Percentiles rank a stretch among this genome's conserved stretches.
Conservation (phyloP, 2,888 invertebrate species). For the Stenolophus ochropezus region DNA sequence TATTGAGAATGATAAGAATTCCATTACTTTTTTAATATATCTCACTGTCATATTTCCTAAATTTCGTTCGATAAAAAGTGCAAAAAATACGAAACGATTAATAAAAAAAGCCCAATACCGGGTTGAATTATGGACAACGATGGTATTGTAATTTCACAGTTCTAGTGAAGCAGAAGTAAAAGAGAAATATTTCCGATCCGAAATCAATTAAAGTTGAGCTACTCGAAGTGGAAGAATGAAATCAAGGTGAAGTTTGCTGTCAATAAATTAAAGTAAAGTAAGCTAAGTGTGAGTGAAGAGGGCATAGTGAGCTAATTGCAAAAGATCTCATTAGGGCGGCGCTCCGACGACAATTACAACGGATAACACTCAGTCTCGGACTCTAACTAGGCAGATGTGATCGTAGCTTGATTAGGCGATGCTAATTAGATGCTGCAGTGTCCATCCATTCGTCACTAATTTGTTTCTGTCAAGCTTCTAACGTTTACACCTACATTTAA, state of each 20-base stretch:
- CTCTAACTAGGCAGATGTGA: conserved; percentile 54
- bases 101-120: too few relatives aligned
- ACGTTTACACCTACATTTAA: not conserved
- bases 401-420: conserved; percentile 49
- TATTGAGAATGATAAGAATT: not conserved
- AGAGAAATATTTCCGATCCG: not conserved
- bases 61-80: too few relatives aligned
- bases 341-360: conserved; percentile 44
- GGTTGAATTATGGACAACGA: too few relatives aligned
- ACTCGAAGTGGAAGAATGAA: not conserved
- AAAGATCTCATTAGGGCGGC: conserved; percentile 50
- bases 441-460: conserved; percentile 37
- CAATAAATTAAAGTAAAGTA: conserved; percentile 23
- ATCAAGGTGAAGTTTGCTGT: not conserved
- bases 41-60: too few relatives aligned
- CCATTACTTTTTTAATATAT: not conserved
- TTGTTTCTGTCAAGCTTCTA: conserved; percentile 25
- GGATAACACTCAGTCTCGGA: conserved; percentile 42
- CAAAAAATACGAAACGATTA: too few relatives aligned
- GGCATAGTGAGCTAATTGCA: conserved; percentile 38
- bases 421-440: conserved; percentile 52
- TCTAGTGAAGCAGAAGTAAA: not conserved
- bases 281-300: conserved; percentile 9
- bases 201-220: not conserved
- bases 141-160: too few relatives aligned